Base-by-base conservation (phyloP, 2,888 invertebrate genomes). In the Napeogenes sylphis region DNA sequence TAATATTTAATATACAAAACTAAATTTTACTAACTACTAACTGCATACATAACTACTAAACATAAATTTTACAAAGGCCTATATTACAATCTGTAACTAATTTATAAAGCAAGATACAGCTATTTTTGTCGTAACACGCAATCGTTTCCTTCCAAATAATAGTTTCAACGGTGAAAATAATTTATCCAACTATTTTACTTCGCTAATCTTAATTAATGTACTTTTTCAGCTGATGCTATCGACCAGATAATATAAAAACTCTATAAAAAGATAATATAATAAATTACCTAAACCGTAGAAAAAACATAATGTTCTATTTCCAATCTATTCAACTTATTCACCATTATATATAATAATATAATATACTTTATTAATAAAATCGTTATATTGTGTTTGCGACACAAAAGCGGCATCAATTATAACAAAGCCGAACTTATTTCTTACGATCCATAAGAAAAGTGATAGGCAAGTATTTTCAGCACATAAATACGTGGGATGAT, bases 391-490 rank as follows among this genome's bases (percentile, higher is more conserved):
- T 51, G 14, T 6, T 51, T 51, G 30, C 21, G 4, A 51, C 21
- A 30, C 30, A 21, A 30, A 30, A 8, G 3, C 42, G 10, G 51
- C 14, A 61, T 61, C 61, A 56, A 56, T 56, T 61, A 51, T 51
- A 51, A 51, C 51, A 51, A 51, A 51, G 51, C 51, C 6, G 21
- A 51, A 51, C 51, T 30, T 30, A 51, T 30, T 51, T 51, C 51
- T 51, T 51, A 51, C 51, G 51, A 51, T 51, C 51, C 30, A 51
- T 8, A 51, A 51, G 38, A 14, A 55, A 42, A 63, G 61, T 59
- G 42, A 46, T 55, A 61, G 65, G 58, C 62, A 65, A 58, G 64
- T 67, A 63, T 67, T 65, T 67, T 63, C 59, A 14, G 47, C 45
- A 45, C 59, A 61, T 62, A 64, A 64, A 65, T 61, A 59, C 59